phyloP scores from a whole-genome alignment of 2,888 invertebrate genomes.

The Acleris laterana region DNA sequence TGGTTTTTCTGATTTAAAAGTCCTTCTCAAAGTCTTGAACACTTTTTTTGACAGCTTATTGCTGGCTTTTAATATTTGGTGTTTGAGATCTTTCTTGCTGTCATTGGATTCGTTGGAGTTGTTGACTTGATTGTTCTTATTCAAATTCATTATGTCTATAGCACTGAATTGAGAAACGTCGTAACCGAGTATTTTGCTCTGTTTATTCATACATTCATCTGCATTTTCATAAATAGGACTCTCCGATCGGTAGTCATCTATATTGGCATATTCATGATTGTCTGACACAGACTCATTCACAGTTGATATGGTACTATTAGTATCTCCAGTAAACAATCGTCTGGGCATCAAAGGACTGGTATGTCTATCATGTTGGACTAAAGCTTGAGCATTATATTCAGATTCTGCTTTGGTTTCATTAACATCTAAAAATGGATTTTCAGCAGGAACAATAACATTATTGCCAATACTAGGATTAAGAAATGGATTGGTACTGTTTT shows the following conservation, averaged over 20 bases:
- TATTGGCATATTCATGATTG: constrained; percentile 71
- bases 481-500: constrained; percentile 76
- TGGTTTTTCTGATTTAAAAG: constrained; percentile 72
- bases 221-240: constrained; percentile 45
- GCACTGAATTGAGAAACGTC: constrained; percentile 77
- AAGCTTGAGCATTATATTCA: constrained; percentile 61
- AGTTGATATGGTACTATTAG: constrained; percentile 76
- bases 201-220: constrained; percentile 68
- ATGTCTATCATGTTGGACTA: constrained; percentile 39
- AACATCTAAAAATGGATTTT: constrained; percentile 67
- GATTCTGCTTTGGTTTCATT: constrained; percentile 53
- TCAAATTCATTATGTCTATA: constrained; percentile 74
- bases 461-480: constrained; percentile 63
- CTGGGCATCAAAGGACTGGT: constrained; percentile 61
- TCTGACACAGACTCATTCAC: constrained; percentile 66
- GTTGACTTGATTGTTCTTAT: constrained; percentile 58
- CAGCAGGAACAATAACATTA: constrained; percentile 43
- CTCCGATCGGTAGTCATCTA: constrained; percentile 50
- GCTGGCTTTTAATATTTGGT: constrained; percentile 66
- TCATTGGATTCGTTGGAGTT: constrained; percentile 68
- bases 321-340: constrained; percentile 67
- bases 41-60: constrained; percentile 76
- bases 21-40: constrained; percentile 74
- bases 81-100: constrained; percentile 66
- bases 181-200: constrained; percentile 77